phyloP scores from a whole-genome alignment of 2,888 invertebrate species.

The Rhabditoides inermis region DNA sequence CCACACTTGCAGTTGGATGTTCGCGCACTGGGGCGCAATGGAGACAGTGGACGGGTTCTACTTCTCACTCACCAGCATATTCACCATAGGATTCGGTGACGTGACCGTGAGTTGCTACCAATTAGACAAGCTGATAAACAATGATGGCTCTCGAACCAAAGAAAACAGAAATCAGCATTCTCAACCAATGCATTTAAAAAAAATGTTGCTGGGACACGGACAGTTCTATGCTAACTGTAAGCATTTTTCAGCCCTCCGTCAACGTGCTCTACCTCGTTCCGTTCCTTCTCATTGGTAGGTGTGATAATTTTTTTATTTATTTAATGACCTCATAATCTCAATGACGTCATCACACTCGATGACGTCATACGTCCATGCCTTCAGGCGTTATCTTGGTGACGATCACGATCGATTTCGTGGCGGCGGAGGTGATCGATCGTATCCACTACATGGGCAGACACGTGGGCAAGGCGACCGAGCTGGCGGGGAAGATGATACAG shows the following conservation, averaged over 20 bases:
- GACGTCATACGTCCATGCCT: too few species aligned
- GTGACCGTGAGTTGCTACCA: constrained; percentile 14
- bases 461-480: constrained; percentile 29
- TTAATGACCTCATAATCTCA: too few species aligned
- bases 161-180: neutral
- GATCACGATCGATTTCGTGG: constrained; percentile 33
- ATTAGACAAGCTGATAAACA: neutral
- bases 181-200: neutral
- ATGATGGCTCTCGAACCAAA: neutral
- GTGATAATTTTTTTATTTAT: too few species aligned
- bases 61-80: constrained; percentile 32
- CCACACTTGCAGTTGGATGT: too few species aligned
- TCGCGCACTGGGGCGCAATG: too few species aligned
- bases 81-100: constrained; percentile 37
- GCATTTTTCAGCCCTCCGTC: constrained; percentile 24
- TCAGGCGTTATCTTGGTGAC: constrained; percentile 34
- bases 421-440: constrained; percentile 30
- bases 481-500: constrained; percentile 32
- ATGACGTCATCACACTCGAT: too few species aligned
- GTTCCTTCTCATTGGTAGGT: constrained; percentile 26
- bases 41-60: constrained; percentile 32
- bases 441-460: constrained; percentile 37
- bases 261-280: constrained; percentile 27
- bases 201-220: too few species aligned
- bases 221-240: too few species aligned